phyloP scores from a whole-genome alignment of 2,888 invertebrate genomes.

The Gymnocheta viridis region DNA sequence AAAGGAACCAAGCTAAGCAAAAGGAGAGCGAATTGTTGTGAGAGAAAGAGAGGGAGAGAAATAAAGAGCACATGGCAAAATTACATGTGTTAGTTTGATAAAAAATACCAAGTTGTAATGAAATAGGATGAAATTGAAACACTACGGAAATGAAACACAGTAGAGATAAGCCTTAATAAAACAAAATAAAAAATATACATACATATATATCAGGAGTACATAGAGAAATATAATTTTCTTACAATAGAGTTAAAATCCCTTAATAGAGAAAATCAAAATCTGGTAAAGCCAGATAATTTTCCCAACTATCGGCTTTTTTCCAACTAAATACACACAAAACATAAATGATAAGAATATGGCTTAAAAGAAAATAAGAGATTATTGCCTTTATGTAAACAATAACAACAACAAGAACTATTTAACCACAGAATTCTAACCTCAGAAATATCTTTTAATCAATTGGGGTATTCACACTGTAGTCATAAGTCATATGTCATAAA shows the following conservation, averaged over 20 bases:
- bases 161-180: slow-evolving; percentile 9
- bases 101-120: not conserved
- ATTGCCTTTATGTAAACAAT: not conserved
- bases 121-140: slow-evolving; percentile 19
- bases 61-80: slow-evolving; percentile 35
- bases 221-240: slow-evolving; percentile 15
- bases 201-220: no score
- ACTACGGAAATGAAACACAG: not conserved
- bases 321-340: not conserved
- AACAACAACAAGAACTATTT: slow-evolving; percentile 15
- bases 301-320: slow-evolving; percentile 29
- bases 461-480: no score
- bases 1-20: not conserved
- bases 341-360: not conserved
- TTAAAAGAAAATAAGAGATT: slow-evolving; percentile 13
- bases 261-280: not conserved
- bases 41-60: not conserved
- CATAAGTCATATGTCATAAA: no score
- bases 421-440: slow-evolving; percentile 63
- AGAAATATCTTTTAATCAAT: slow-evolving; percentile 54
- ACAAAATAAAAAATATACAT: slow-evolving; percentile 1
- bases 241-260: not conserved
- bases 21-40: not conserved
- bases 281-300: not conserved
- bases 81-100: slow-evolving; percentile 48